Evolutionary conservation across 2,797 vertebrate genomes (phyloP).

Genomic region (Glyptemys insculpta): DNA sequence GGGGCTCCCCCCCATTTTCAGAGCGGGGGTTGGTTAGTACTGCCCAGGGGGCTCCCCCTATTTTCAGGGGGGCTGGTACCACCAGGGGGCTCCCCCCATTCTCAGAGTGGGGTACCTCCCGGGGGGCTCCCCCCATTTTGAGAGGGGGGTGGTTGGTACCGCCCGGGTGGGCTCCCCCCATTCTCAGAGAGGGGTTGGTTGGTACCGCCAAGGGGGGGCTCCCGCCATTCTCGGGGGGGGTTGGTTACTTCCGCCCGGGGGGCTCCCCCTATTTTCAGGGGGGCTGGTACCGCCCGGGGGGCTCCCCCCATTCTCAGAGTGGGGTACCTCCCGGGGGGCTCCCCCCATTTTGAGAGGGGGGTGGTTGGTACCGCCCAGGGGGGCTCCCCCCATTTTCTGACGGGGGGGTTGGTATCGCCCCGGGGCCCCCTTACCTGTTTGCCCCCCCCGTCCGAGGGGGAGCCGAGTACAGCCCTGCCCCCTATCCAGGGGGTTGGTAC

Average conservation of each 20-base stretch:
- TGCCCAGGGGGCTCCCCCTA: too few relatives aligned
- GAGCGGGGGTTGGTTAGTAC: background rate
- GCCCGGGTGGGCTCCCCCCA: too few relatives aligned
- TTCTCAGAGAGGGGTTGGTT: background rate
- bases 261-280: background rate
- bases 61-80: background rate
- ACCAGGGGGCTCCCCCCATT: background rate
- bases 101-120: background rate
- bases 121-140: background rate
- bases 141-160: background rate
- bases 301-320: constrained; percentile 21
- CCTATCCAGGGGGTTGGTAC: constrained; percentile 21
- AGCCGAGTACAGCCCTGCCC: background rate
- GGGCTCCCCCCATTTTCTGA: background rate
- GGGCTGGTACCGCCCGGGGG: background rate
- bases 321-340: background rate
- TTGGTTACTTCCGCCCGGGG: background rate
- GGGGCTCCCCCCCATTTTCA: too few relatives aligned
- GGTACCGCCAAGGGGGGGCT: background rate
- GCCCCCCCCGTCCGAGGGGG: background rate
- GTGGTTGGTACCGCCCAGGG: background rate
- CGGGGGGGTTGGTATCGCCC: background rate
- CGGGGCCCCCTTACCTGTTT: background rate
- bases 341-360: background rate
- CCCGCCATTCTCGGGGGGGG: background rate